Base-by-base conservation (phyloP, 2,797 vertebrate genomes). In the Clarias laeviceps region DNA sequence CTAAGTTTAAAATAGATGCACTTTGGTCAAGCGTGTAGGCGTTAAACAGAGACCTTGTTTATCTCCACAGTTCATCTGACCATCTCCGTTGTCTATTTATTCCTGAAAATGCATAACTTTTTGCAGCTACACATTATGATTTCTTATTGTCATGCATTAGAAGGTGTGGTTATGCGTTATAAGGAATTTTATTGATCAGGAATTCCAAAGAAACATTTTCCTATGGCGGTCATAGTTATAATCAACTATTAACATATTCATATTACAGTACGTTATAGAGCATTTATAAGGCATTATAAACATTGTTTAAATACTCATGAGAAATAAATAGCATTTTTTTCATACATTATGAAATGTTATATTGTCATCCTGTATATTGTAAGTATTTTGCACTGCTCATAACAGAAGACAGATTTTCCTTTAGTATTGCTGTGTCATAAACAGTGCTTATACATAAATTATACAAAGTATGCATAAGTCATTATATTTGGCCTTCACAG, bases 1-100 rank as follows among this genome's bases (percentile, higher is more conserved):
- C 56, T 61, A 37, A 80, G 77, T 80, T 80, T n/a, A 80, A 80
- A 64, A 80, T 64, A 64, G 77, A 62, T 80, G 77, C 77, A 45
- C 77, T 80, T 80, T 80, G 77, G 77, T 80, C 77, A 80, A 72
- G 24, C 5, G 24, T 68, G 45, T 82, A 57, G 81, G 68, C 68
- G 29, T 72, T 59, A 37, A 72, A 80, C 57, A 64, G 77, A 64
- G 59, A 80, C 77, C 77, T 64, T 64, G 77, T 80, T 64, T 80
- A 64, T 64, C 34, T 80, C 77, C 24, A 18, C 18, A 64, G 77
- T 80, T 80, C 77, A 80, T 64, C 77, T 80, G 77, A 64, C 76
- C 76, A 40, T n/a, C 76, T 79, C 2, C 15, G 59, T 24, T 20
- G 59, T 27, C 59, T 27, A 40, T 40, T 40, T 79, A 64, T 45